Percentiles rank a stretch among this genome's conserved stretches.
Evolutionary conservation across 1,140 invertebrate genomes (phyloP).

Genomic region (Drosophila subpulchrella): DNA sequence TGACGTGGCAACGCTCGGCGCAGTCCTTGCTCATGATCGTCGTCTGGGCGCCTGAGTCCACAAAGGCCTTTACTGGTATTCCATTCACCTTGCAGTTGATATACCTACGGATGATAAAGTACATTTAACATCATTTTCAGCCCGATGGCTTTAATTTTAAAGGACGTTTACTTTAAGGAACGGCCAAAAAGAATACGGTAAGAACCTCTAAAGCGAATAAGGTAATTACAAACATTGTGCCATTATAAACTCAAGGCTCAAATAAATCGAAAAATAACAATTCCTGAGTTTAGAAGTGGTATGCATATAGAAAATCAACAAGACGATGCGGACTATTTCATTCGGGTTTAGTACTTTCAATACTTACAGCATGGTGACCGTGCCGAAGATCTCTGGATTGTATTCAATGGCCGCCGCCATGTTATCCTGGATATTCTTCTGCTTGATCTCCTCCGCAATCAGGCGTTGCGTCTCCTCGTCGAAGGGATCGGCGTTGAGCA

Average conservation of each 20-base stretch:
- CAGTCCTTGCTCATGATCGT: slow-evolving; percentile 97
- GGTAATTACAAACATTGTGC: no score
- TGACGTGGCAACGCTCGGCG: slow-evolving; percentile 97
- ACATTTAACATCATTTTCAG: no score
- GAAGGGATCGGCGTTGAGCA: slow-evolving; percentile 96
- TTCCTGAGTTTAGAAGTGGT: no score
- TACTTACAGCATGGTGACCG: slow-evolving; percentile 96
- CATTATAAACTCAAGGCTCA: no score
- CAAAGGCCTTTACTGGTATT: slow-evolving; percentile 98
- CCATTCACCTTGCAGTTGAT: slow-evolving; percentile 98
- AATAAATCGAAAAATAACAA: no score
- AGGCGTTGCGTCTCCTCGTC: slow-evolving; percentile 96
- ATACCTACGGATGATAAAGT: slow-evolving; percentile 84
- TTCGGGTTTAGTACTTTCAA: background rate
- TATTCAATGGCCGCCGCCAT: slow-evolving; percentile 99
- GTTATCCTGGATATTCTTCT: slow-evolving; percentile 98
- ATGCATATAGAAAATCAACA: no score
- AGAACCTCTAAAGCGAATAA: no score
- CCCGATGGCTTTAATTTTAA: no score
- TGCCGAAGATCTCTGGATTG: slow-evolving; percentile 98
- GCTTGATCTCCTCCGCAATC: slow-evolving; percentile 97
- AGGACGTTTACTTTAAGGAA: no score
- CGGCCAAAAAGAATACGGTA: no score
- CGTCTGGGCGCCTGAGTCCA: slow-evolving; percentile 97
- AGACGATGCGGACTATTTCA: no score